phyloP scores from a whole-genome alignment of 2,888 invertebrate genomes.

The Cheilosia pagana region DNA sequence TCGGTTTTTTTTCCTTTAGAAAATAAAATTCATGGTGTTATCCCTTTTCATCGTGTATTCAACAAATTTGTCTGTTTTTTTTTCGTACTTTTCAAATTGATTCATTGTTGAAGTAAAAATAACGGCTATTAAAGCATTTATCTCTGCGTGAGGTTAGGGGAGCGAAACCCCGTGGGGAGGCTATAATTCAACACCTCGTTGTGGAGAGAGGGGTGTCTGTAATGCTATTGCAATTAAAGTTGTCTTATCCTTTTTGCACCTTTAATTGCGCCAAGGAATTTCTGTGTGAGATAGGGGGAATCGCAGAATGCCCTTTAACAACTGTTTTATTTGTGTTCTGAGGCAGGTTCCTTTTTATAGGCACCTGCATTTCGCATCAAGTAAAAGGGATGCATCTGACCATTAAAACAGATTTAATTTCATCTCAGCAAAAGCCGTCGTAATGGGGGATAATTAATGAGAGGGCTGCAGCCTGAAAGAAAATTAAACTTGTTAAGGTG shows the following conservation, averaged over 20 bases:
- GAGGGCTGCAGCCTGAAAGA: too few relatives aligned
- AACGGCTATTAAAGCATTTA: conserved; percentile 44
- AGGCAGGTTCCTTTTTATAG: too few relatives aligned
- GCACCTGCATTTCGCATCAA: too few relatives aligned
- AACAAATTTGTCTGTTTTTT: conserved; percentile 28
- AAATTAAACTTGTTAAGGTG: too few relatives aligned
- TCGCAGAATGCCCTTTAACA: too few relatives aligned
- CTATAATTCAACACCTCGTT: conserved; percentile 31
- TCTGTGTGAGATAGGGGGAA: neutral
- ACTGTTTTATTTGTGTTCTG: too few relatives aligned
- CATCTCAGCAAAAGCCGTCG: too few relatives aligned
- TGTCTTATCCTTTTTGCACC: neutral
- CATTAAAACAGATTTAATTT: too few relatives aligned
- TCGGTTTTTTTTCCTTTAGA: conserved; percentile 13
- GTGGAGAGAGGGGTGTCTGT: neutral
- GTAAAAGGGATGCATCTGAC: too few relatives aligned
- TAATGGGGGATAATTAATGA: too few relatives aligned
- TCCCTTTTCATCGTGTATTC: conserved; percentile 36
- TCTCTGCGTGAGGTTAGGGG: neutral
- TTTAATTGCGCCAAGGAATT: neutral
- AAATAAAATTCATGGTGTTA: conserved; percentile 37
- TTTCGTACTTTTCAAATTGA: conserved; percentile 24
- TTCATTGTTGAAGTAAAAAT: conserved; percentile 41
- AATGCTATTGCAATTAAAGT: conserved; percentile 40
- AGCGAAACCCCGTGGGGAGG: neutral